Evolutionary conservation across 1,140 invertebrate species (phyloP).

Genomic region (Leptopilina clavipes): DNA sequence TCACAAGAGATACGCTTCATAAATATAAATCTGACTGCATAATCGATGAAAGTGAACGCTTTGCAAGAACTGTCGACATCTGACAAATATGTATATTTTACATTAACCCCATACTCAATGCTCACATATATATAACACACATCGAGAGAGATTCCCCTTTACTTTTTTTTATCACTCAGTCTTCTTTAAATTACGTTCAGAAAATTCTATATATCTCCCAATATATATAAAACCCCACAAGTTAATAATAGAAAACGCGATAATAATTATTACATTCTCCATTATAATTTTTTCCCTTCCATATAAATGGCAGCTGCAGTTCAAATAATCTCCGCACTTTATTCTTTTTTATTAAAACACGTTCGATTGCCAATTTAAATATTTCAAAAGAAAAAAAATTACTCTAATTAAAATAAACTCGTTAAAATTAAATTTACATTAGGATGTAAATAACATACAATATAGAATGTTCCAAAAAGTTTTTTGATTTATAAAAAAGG

Average conservation of each 20-base stretch:
- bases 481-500: too few relatives aligned
- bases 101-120: constrained; percentile 6
- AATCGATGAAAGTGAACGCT: constrained; percentile 34
- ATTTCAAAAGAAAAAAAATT: too few relatives aligned
- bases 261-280: background rate
- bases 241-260: constrained; percentile 7
- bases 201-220: background rate
- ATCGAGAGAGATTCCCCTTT: background rate
- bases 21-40: constrained; percentile 34
- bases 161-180: background rate
- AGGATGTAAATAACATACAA: too few relatives aligned
- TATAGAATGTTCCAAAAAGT: too few relatives aligned
- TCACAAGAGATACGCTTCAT: constrained; percentile 26
- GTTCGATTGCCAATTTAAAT: background rate
- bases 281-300: background rate
- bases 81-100: constrained; percentile 25
- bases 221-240: background rate
- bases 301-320: background rate
- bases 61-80: constrained; percentile 30
- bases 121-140: constrained; percentile 27
- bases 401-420: too few relatives aligned
- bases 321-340: background rate
- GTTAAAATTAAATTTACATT: too few relatives aligned
- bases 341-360: too few relatives aligned
- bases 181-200: background rate